phyloP scores from a whole-genome alignment of 1,140 invertebrate genomes.

The Drosophila funebris region DNA sequence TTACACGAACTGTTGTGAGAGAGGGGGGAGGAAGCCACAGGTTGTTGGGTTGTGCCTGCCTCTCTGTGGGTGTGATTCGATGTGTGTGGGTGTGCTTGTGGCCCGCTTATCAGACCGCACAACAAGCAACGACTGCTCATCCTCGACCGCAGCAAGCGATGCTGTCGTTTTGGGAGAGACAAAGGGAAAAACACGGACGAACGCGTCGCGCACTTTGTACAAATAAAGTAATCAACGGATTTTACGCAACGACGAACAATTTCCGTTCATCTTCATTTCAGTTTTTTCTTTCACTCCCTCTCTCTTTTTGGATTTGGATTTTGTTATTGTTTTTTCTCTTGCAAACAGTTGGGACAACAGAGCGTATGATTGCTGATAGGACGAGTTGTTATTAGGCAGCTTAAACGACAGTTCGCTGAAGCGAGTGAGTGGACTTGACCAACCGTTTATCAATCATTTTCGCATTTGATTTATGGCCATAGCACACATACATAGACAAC shows the following conservation, averaged over 20 bases:
- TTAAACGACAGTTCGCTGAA: constrained; percentile 32
- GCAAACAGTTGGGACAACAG: constrained; percentile 30
- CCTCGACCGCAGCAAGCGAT: neutral
- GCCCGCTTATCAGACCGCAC: constrained; percentile 62
- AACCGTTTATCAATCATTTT: constrained; percentile 76
- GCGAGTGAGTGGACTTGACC: constrained; percentile 15
- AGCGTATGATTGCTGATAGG: constrained; percentile 62
- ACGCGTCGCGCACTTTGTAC: constrained; percentile 51
- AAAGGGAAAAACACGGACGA: constrained; percentile 25
- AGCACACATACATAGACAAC: neutral
- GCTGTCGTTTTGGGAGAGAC: constrained; percentile 30
- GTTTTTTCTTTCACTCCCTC: neutral
- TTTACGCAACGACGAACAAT: constrained; percentile 68
- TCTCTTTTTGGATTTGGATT: constrained; percentile 7
- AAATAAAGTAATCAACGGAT: constrained; percentile 83
- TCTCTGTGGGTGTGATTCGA: neutral
- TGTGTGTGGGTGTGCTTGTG: constrained; percentile 7
- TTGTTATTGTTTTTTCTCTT: constrained; percentile 1
- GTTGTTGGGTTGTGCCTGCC: constrained; percentile 38
- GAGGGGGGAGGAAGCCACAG: constrained; percentile 53
- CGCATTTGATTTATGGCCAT: constrained; percentile 68
- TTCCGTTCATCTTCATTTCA: constrained; percentile 38
- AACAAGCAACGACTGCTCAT: constrained; percentile 14
- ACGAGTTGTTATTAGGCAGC: constrained; percentile 55
- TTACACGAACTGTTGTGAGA: constrained; percentile 4